These are phyloP conservation scores for Chlorops oryzae DNA, from an alignment of 1,140 invertebrate species.

Conservation along the genomic window DNA sequence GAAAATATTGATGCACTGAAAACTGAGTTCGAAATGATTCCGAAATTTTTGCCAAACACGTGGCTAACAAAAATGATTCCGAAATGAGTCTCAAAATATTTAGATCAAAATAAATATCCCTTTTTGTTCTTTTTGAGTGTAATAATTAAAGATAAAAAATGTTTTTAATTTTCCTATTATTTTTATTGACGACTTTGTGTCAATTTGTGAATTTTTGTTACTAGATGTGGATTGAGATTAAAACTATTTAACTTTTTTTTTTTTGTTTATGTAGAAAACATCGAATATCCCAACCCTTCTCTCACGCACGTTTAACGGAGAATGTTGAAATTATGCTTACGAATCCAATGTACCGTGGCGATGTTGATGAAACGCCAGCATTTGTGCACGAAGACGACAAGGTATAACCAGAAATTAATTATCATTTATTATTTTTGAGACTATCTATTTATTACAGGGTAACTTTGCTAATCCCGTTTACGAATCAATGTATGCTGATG, in stretches of 20 bases:
- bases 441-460: slow-evolving; percentile 31
- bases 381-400: slow-evolving; percentile 57
- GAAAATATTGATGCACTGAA: too few relatives aligned
- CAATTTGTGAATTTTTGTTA: not conserved
- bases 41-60: too few relatives aligned
- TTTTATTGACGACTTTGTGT: not conserved
- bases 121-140: too few relatives aligned
- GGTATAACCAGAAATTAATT: slow-evolving; percentile 38
- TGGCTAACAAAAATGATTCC: too few relatives aligned
- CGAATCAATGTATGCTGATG: slow-evolving; percentile 66
- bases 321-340: slow-evolving; percentile 66
- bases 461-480: slow-evolving; percentile 83
- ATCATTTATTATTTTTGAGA: slow-evolving; percentile 1
- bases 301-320: slow-evolving; percentile 71
- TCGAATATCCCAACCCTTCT: slow-evolving; percentile 60
- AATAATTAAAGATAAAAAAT: not conserved
- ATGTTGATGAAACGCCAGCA: slow-evolving; percentile 59
- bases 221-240: too few relatives aligned
- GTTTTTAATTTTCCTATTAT: not conserved
- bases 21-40: too few relatives aligned
- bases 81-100: too few relatives aligned
- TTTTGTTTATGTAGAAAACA: slow-evolving; percentile 32
- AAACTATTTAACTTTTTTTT: slow-evolving; percentile 8
- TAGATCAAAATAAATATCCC: too few relatives aligned
- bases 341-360: slow-evolving; percentile 77